A percentile compares a stretch with the other conserved stretches of the same genome.
Conservation (phyloP, 2,888 invertebrate species). For the Cylloceria caligata region DNA sequence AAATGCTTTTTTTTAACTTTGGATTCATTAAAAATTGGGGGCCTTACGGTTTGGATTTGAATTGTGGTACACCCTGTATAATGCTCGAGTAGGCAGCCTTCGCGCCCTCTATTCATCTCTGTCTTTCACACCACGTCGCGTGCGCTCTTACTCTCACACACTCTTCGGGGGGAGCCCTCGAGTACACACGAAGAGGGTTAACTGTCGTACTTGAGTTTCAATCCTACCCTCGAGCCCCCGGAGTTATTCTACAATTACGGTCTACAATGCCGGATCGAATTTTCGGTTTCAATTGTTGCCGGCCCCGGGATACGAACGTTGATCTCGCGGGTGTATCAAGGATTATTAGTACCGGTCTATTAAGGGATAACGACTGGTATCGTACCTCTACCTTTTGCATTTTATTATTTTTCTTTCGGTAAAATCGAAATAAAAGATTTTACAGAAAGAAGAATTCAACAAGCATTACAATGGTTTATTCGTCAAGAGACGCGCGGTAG, state of each 20-base stretch:
- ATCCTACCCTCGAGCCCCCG: slow-evolving; percentile 52
- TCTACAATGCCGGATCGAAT: slow-evolving; percentile 55
- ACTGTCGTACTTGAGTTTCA: slow-evolving; percentile 61
- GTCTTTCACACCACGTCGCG: slow-evolving; percentile 39
- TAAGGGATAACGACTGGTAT: slow-evolving; percentile 20
- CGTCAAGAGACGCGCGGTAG: too few relatives aligned
- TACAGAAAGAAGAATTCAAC: background rate
- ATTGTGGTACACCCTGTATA: slow-evolving; percentile 27
- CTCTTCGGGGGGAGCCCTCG: slow-evolving; percentile 51
- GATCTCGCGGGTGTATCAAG: slow-evolving; percentile 48
- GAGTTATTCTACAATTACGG: slow-evolving; percentile 61
- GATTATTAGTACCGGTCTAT: slow-evolving; percentile 37
- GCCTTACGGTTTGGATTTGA: background rate
- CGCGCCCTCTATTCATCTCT: slow-evolving; percentile 29
- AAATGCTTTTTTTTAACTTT: too few relatives aligned
- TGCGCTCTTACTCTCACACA: slow-evolving; percentile 28
- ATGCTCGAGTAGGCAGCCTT: background rate
- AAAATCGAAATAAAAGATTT: background rate
- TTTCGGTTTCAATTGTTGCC: slow-evolving; percentile 57
- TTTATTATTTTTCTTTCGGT: background rate
- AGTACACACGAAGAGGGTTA: slow-evolving; percentile 63
- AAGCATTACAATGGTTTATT: background rate
- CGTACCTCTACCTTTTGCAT: slow-evolving; percentile 1
- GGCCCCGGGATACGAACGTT: slow-evolving; percentile 38
- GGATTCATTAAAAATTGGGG: background rate